Percentiles rank a stretch among this genome's conserved stretches.
Conservation (phyloP, 2,797 vertebrate species). For the Etheostoma perlongum region DNA sequence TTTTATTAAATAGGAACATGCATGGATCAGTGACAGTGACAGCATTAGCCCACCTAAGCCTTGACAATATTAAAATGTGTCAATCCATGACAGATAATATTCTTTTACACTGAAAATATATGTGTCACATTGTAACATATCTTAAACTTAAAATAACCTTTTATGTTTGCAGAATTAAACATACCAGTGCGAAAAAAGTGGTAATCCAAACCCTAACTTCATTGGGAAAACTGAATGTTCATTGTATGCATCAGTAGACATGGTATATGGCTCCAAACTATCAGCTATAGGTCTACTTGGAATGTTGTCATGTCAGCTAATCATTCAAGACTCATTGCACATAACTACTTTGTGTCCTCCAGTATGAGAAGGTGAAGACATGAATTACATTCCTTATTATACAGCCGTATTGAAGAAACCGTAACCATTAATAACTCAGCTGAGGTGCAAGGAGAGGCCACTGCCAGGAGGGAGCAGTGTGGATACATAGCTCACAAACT, state of each 20-base stretch:
- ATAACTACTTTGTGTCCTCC: constrained; percentile 47
- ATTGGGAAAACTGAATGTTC: constrained; percentile 25
- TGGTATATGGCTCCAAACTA: constrained; percentile 37
- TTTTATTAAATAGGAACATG: constrained; percentile 26
- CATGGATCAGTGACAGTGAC: background rate
- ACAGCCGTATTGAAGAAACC: constrained; percentile 47
- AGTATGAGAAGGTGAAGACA: constrained; percentile 43
- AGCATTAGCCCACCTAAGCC: constrained; percentile 14
- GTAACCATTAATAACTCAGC: constrained; percentile 48
- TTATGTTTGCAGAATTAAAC: constrained; percentile 15
- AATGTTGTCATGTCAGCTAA: constrained; percentile 68
- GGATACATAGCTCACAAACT: constrained; percentile 61
- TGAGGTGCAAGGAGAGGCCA: constrained; percentile 68
- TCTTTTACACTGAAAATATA: constrained; percentile 7
- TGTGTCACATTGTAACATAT: constrained; percentile 8
- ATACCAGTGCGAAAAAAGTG: background rate
- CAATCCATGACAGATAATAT: background rate
- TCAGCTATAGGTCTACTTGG: constrained; percentile 43
- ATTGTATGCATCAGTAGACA: constrained; percentile 20
- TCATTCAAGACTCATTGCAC: constrained; percentile 58
- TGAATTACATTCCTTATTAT: constrained; percentile 54
- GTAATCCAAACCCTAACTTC: constrained; percentile 8
- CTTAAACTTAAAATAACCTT: constrained; percentile 9
- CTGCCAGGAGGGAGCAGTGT: constrained; percentile 83
- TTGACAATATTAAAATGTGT: constrained; percentile 6